These are phyloP conservation scores for Xyrichtys novacula DNA, from an alignment of 2,797 vertebrate species.

Conservation along the genomic window DNA sequence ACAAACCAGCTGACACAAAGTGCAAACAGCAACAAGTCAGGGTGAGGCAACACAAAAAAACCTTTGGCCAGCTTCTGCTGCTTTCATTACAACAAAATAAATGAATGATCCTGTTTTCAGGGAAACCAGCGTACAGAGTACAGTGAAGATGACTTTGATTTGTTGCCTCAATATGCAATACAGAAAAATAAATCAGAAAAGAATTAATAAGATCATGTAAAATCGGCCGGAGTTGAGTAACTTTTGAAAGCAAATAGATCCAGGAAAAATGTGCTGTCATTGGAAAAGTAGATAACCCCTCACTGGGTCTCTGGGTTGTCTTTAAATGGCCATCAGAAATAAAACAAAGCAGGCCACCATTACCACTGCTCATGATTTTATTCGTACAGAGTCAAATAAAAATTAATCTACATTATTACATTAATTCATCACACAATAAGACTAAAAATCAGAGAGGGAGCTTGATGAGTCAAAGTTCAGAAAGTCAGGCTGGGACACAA, in stretches of 20 bases:
- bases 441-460: no score
- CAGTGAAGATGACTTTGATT: constrained; percentile 7
- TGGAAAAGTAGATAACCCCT: background rate
- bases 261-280: background rate
- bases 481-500: no score
- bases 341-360: background rate
- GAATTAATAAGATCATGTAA: no score
- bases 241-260: constrained; percentile 22
- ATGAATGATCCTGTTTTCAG: background rate
- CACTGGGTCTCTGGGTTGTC: background rate
- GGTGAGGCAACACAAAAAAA: constrained; percentile 70
- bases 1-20: constrained; percentile 46
- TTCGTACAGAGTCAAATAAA: no score
- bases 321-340: background rate
- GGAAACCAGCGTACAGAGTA: background rate
- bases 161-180: background rate
- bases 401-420: no score
- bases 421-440: no score
- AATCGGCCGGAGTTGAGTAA: no score
- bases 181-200: no score
- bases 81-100: constrained; percentile 35
- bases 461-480: no score
- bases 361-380: background rate
- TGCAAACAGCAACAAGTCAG: constrained; percentile 61
- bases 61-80: constrained; percentile 64